Evolutionary conservation across 2,888 invertebrate species (phyloP).

Genomic region (Cryptus viduatorius): DNA sequence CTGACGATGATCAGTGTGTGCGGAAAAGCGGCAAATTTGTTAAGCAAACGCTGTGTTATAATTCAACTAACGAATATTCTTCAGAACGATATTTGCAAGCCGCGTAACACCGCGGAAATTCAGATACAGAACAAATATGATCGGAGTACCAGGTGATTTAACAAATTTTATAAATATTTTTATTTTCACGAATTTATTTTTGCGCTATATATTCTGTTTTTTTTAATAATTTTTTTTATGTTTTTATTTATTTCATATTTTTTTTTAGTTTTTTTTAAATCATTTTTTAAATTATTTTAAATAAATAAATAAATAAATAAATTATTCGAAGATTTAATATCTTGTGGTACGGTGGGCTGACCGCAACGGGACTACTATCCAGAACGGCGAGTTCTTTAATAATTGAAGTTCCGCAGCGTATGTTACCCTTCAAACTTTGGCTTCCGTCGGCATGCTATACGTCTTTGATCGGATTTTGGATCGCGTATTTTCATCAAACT

Average conservation of each 20-base stretch:
- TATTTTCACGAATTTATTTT: neutral
- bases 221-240: neutral
- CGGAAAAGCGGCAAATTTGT: slow-evolving; percentile 67
- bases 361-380: slow-evolving; percentile 14
- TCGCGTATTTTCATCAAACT: slow-evolving; percentile 64
- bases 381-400: slow-evolving; percentile 57
- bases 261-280: too few relatives aligned
- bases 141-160: slow-evolving; percentile 37
- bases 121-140: slow-evolving; percentile 45
- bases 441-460: slow-evolving; percentile 66
- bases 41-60: slow-evolving; percentile 54
- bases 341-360: slow-evolving; percentile 48
- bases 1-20: slow-evolving; percentile 57
- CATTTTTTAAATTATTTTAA: too few relatives aligned
- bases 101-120: slow-evolving; percentile 28
- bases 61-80: slow-evolving; percentile 48
- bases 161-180: too few relatives aligned
- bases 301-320: too few relatives aligned
- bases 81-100: slow-evolving; percentile 28
- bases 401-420: slow-evolving; percentile 38
- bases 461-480: slow-evolving; percentile 39
- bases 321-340: slow-evolving; percentile 32
- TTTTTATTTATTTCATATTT: slow-evolving; percentile 11
- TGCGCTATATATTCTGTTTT: too few relatives aligned
- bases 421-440: slow-evolving; percentile 68